Base-by-base conservation (phyloP, 2,797 vertebrate species). In the Leptoclinus maculatus region DNA sequence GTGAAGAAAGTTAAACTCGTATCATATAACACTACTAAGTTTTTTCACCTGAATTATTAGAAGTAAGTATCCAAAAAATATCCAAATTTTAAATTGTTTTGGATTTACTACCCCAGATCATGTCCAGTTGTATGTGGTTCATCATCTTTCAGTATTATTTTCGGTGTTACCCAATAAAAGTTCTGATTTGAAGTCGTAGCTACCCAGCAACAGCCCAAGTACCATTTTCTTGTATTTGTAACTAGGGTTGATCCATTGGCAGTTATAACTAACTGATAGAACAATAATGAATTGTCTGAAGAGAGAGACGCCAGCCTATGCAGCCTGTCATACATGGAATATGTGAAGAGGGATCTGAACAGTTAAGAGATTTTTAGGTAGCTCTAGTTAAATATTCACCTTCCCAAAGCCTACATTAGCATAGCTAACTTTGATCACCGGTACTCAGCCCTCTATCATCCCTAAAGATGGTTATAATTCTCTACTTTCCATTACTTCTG, bases 391-490 rank as follows among this genome's bases (percentile, higher is more conserved):
- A 60, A 53, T 60, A 60, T 66, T 56, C 67, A 54, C 8, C 63
- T 43, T 57, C 34, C 5, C 32, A 39, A 80, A 75, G 27, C 51
- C 19, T 1, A 43, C 27, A 80, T 58, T 80, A 53, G 51, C 65
- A 54, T 38, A 19, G 5, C 34, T 47, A 58, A 60, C 34, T 56
- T 27, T 74, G 49, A 67, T 76, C 45, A 34, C 29, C 29, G 45
- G 34, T 39, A 11, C 47, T 76, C 54, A 69, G 34, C 56, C 53
- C 51, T 62, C 17, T 38, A 16, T 65, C 56, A 67, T 71, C 43
- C 27, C 13, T 45, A 63, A 67, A 64, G 60, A 56, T 43, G 66
- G 78, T 77, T 60, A 63, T 59, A 69, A 65, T 53, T 7, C 51
- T 63, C 70, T 36, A n/a, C 45, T 38, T 67, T 56, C 8, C 27